Conservation (phyloP, 2,797 vertebrate genomes). For the Luscinia luscinia region DNA sequence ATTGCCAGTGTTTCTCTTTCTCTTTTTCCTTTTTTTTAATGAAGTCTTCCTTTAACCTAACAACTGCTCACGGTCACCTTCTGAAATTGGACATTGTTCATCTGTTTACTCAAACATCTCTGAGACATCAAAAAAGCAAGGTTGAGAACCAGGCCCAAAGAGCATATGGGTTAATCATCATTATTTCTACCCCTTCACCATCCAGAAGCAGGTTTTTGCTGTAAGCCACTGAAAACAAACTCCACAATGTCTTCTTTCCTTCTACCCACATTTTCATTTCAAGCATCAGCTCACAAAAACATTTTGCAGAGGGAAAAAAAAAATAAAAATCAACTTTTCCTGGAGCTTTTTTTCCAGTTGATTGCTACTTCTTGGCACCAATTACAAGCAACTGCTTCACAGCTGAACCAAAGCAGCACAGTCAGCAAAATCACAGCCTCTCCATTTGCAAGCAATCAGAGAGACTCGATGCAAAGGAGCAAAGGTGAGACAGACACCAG, state of each 20-base stretch:
- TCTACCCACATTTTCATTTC: slow-evolving; percentile 49
- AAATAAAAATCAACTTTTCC: background rate
- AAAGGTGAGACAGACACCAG: slow-evolving; percentile 54
- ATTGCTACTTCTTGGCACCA: slow-evolving; percentile 53
- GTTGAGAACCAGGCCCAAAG: background rate
- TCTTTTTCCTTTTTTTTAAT: background rate
- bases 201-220: background rate
- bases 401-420: slow-evolving; percentile 29
- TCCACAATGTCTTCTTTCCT: background rate
- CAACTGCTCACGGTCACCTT: background rate
- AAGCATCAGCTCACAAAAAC: slow-evolving; percentile 35
- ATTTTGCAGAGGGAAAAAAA: background rate
- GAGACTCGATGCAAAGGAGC: slow-evolving; percentile 12
- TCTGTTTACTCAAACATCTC: background rate
- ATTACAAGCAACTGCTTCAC: slow-evolving; percentile 63
- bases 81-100: background rate
- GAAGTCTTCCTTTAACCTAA: background rate
- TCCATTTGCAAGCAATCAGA: slow-evolving; percentile 43
- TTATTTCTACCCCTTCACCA: background rate
- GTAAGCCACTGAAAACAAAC: background rate
- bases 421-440: slow-evolving; percentile 46
- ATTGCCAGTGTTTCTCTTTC: background rate
- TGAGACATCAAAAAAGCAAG: background rate
- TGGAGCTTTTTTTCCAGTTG: slow-evolving; percentile 16
- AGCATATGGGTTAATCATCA: background rate